Conservation (phyloP, 30 jellyfish, hydroid and myxozoan genomes). For the Rhopilema esculentum region DNA sequence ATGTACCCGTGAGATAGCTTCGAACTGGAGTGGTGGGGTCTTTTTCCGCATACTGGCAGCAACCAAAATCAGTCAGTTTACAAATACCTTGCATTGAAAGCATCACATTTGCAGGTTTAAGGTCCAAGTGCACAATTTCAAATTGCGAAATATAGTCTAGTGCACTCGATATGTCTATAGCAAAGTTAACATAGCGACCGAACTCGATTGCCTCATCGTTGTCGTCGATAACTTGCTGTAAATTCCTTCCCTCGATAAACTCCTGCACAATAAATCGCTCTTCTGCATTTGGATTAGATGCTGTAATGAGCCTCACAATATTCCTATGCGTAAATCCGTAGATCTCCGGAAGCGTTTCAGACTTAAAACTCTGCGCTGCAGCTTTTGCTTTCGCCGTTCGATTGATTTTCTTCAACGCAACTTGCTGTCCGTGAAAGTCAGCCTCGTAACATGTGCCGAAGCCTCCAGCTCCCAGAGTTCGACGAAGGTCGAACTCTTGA, state of each 20-base stretch:
- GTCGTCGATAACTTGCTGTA: slow-evolving; percentile 77
- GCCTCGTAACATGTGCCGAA: slow-evolving; percentile 98
- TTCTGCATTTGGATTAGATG: slow-evolving; percentile 53
- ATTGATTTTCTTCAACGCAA: slow-evolving; percentile 79
- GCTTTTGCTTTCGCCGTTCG: slow-evolving; percentile 84
- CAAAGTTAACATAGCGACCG: slow-evolving; percentile 36
- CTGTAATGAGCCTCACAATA: slow-evolving; percentile 70
- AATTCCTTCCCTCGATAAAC: slow-evolving; percentile 79
- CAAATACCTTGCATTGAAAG: slow-evolving; percentile 72
- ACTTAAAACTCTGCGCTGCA: slow-evolving; percentile 74
- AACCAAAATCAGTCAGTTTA: slow-evolving; percentile 90
- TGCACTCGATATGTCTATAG: slow-evolving; percentile 76
- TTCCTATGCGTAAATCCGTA: slow-evolving; percentile 68
- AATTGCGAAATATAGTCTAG: slow-evolving; percentile 66
- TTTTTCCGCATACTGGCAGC: slow-evolving; percentile 73
- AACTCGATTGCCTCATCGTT: slow-evolving; percentile 33
- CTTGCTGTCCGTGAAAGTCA: slow-evolving; percentile 37
- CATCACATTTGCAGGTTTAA: slow-evolving; percentile 91
- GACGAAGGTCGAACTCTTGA: slow-evolving; percentile 60
- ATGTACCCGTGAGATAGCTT: slow-evolving; percentile 83
- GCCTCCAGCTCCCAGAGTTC: slow-evolving; percentile 90
- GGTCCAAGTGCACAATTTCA: slow-evolving; percentile 79
- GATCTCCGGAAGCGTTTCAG: slow-evolving; percentile 79
- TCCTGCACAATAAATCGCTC: slow-evolving; percentile 71
- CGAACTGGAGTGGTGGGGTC: slow-evolving; percentile 68